These are phyloP conservation scores for Linepithema humile DNA, from an alignment of 1,140 invertebrate species.

Conservation along the genomic window DNA sequence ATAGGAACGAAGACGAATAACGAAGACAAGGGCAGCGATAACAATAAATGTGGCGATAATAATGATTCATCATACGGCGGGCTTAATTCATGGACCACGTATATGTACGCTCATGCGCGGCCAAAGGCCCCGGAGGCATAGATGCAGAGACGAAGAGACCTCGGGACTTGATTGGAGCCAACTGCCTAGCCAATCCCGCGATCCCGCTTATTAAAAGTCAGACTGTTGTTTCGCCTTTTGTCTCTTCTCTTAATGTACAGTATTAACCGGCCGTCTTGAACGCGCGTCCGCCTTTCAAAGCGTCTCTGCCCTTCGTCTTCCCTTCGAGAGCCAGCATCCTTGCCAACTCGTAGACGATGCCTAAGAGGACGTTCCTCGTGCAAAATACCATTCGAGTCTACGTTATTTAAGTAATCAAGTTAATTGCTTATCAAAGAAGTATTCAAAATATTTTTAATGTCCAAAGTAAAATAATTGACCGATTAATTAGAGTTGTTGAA, in stretches of 20 bases:
- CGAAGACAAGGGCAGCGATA: conserved; percentile 15
- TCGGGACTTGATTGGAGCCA: conserved; percentile 82
- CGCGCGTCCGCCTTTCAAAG: conserved; percentile 47
- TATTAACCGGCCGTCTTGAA: conserved; percentile 70
- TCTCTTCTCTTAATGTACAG: conserved; percentile 78
- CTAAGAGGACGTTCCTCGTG: background rate
- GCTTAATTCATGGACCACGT: conserved; percentile 60
- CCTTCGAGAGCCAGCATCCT: background rate
- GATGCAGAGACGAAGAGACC: conserved; percentile 72
- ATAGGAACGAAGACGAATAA: conserved; percentile 21
- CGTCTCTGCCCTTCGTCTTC: conserved; percentile 45
- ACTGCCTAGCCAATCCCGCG: conserved; percentile 80
- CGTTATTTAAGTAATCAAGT: background rate
- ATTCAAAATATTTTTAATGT: background rate
- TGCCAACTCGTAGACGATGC: background rate
- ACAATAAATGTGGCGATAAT: conserved; percentile 63
- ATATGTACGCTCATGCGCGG: background rate
- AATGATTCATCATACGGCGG: conserved; percentile 63
- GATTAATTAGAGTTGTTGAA: no score
- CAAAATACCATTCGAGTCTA: background rate
- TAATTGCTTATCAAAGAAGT: background rate
- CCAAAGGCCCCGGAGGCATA: conserved; percentile 59
- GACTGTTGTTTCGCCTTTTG: conserved; percentile 82
- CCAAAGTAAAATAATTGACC: background rate
- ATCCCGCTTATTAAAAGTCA: conserved; percentile 80